Percentiles rank a stretch among this genome's conserved stretches.
phyloP scores from a whole-genome alignment of 2,113 vertebrate genomes.

The Piaya cayana region DNA sequence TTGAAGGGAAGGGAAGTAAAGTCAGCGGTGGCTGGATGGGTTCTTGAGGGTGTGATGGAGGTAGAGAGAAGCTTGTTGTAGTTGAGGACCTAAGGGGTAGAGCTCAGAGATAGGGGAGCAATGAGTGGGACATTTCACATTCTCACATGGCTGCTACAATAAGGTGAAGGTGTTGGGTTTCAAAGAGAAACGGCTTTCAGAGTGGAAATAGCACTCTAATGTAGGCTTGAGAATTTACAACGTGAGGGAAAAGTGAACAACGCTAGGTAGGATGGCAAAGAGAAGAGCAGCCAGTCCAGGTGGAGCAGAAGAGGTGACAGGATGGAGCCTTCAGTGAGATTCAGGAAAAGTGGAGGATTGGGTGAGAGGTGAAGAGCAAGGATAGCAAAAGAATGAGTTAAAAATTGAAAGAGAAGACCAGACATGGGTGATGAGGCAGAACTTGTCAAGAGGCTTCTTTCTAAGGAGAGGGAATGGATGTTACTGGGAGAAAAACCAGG shows the following conservation, averaged over 20 bases:
- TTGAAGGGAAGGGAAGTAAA: not conserved
- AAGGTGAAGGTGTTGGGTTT: not conserved
- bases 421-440: not conserved
- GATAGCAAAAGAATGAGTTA: not conserved
- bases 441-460: not conserved
- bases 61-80: not conserved
- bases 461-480: not conserved
- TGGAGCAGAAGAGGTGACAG: not conserved
- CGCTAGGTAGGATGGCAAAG: not conserved
- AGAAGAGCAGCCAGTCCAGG: not conserved
- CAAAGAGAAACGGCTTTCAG: not conserved
- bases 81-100: not conserved
- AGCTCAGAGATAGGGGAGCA: not conserved
- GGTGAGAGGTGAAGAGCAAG: not conserved
- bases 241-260: fast-evolving
- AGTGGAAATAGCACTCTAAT: not conserved
- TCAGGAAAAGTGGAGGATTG: not conserved
- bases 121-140: fast-evolving
- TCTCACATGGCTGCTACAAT: not conserved
- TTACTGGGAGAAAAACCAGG: not conserved
- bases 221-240: not conserved
- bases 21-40: not conserved
- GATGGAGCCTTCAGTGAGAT: not conserved
- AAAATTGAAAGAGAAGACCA: not conserved
- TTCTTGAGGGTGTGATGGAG: not conserved